phyloP scores from a whole-genome alignment of 2,888 invertebrate genomes.

The Steinernema scapterisci region DNA sequence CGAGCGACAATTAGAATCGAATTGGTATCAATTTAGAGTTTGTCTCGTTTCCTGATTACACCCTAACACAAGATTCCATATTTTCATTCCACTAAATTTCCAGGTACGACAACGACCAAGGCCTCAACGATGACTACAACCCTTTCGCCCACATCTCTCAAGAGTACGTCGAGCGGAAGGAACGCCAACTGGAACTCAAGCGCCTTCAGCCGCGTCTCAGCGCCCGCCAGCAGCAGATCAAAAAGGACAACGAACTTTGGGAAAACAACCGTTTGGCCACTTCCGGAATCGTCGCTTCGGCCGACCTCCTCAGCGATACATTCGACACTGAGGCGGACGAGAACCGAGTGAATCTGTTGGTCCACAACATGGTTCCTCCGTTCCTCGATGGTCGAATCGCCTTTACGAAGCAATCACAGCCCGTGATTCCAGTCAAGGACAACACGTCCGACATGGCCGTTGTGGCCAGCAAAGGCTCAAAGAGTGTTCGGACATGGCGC shows the following conservation, averaged over 20 bases:
- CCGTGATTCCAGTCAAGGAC: conserved; percentile 87
- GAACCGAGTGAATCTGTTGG: conserved; percentile 89
- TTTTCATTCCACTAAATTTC: background rate
- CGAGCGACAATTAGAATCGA: no score
- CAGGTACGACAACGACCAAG: conserved; percentile 84
- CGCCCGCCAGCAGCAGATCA: conserved; percentile 92
- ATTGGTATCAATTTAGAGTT: no score
- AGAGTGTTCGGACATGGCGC: conserved; percentile 84
- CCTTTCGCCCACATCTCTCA: conserved; percentile 79
- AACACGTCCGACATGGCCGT: conserved; percentile 97
- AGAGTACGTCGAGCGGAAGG: conserved; percentile 89
- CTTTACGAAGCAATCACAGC: conserved; percentile 98
- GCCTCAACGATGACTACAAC: conserved; percentile 80
- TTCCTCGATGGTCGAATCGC: conserved; percentile 97
- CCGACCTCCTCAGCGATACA: conserved; percentile 61
- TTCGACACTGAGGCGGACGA: conserved; percentile 80
- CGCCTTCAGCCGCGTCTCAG: conserved; percentile 81
- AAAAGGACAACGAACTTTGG: conserved; percentile 95
- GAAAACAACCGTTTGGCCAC: conserved; percentile 96
- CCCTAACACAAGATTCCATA: no score
- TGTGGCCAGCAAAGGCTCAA: conserved; percentile 89
- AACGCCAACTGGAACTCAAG: conserved; percentile 80
- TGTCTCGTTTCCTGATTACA: no score
- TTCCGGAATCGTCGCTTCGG: conserved; percentile 74
- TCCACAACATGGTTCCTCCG: conserved; percentile 97